Conservation (phyloP, 2,888 invertebrate species). For the Troilus luridus region DNA sequence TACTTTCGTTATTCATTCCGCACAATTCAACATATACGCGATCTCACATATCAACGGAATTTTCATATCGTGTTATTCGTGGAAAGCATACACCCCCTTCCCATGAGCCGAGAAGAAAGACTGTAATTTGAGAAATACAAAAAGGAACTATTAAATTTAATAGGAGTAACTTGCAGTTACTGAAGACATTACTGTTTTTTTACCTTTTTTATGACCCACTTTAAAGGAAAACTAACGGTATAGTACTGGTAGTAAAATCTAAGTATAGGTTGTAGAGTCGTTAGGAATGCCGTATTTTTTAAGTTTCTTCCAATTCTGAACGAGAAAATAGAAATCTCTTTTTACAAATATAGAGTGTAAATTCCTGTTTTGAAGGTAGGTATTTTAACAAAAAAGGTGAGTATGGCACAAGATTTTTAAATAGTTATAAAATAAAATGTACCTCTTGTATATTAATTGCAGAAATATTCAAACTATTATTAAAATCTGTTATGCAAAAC, state of each 20-base stretch:
- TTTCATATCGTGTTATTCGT: neutral
- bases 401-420: too few species aligned
- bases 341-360: neutral
- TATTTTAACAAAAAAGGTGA: too few species aligned
- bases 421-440: too few species aligned
- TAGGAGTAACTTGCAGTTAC: slow-evolving; percentile 12
- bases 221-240: slow-evolving; percentile 44
- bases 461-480: too few species aligned
- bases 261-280: neutral
- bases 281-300: neutral
- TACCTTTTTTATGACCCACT: neutral
- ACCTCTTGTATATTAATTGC: too few species aligned
- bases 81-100: neutral
- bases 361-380: neutral
- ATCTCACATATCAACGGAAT: neutral
- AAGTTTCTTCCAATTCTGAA: neutral
- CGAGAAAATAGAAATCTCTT: neutral
- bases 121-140: neutral
- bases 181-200: neutral
- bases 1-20: too few species aligned
- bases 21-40: too few species aligned
- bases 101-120: neutral
- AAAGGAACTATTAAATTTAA: neutral
- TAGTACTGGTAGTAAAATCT: neutral
- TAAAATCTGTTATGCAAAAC: too few species aligned